Conservation (phyloP, 1,140 invertebrate genomes). For the Zaprionus lachaisei region DNA sequence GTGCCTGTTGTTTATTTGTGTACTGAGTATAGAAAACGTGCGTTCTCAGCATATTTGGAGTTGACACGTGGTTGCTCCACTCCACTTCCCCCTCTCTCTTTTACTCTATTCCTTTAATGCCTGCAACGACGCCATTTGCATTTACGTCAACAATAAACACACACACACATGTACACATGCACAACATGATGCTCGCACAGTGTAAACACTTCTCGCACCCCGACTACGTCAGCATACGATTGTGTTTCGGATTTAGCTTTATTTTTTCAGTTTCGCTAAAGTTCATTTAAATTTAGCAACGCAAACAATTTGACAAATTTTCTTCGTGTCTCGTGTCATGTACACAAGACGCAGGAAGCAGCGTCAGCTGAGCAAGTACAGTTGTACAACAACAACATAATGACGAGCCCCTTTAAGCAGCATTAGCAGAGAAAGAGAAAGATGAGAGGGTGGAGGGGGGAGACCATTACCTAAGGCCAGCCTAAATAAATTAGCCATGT, state of each 20-base stretch:
- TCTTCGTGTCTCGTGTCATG: constrained; percentile 26
- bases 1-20: constrained; percentile 20
- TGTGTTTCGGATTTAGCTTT: constrained; percentile 24
- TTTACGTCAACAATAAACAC: constrained; percentile 46
- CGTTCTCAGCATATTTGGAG: constrained; percentile 38
- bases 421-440: neutral
- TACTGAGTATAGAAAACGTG: constrained; percentile 54
- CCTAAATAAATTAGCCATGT: constrained; percentile 21
- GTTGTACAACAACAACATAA: constrained; percentile 56
- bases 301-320: constrained; percentile 68
- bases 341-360: constrained; percentile 18
- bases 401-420: constrained; percentile 57
- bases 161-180: constrained; percentile 6
- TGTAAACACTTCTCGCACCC: constrained; percentile 3
- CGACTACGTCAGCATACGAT: constrained; percentile 42
- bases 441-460: neutral
- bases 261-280: constrained; percentile 40
- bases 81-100: neutral
- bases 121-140: constrained; percentile 49
- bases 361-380: constrained; percentile 47
- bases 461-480: constrained; percentile 22
- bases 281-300: constrained; percentile 75
- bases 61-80: constrained; percentile 43
- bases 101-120: neutral
- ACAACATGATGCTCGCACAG: constrained; percentile 3